phyloP scores from a whole-genome alignment of 2,797 vertebrate species.

The Etheostoma nigrum region DNA sequence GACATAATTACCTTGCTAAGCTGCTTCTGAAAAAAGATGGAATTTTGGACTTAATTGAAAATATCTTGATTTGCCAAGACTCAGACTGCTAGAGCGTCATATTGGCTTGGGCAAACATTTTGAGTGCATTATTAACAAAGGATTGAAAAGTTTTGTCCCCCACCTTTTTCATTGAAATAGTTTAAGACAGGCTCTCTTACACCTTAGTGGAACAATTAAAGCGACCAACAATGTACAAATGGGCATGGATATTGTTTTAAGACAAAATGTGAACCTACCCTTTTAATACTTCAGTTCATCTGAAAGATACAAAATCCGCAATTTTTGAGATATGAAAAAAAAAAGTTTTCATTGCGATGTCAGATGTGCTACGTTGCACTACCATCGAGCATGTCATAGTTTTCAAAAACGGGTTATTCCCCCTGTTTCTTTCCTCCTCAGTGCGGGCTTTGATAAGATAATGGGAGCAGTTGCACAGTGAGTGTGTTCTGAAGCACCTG shows the following conservation, averaged over 20 bases:
- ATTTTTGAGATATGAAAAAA: background rate
- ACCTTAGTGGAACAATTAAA: background rate
- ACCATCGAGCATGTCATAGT: background rate
- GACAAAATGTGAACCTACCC: background rate
- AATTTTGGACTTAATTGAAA: background rate
- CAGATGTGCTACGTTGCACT: slow-evolving; percentile 1
- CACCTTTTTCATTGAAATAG: background rate
- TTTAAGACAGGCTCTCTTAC: background rate
- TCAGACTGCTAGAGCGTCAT: too few species aligned
- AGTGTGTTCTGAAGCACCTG: slow-evolving; percentile 79
- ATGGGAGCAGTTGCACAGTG: slow-evolving; percentile 73
- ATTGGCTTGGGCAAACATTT: background rate
- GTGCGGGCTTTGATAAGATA: slow-evolving; percentile 80
- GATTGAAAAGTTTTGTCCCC: background rate
- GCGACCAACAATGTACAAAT: background rate
- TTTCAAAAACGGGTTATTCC: slow-evolving; percentile 41
- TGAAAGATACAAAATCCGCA: background rate
- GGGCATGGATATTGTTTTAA: background rate
- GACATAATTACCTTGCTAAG: background rate
- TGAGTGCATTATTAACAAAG: background rate
- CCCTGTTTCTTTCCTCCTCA: slow-evolving; percentile 17
- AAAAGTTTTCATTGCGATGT: slow-evolving; percentile 6
- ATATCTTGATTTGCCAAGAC: background rate
- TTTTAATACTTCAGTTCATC: too few species aligned
- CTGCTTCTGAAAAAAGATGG: background rate